A percentile compares a stretch with the other conserved stretches of the same genome.
These are phyloP conservation scores for Callipepla squamata DNA, from an alignment of 2,113 vertebrate species.

Conservation along the genomic window DNA sequence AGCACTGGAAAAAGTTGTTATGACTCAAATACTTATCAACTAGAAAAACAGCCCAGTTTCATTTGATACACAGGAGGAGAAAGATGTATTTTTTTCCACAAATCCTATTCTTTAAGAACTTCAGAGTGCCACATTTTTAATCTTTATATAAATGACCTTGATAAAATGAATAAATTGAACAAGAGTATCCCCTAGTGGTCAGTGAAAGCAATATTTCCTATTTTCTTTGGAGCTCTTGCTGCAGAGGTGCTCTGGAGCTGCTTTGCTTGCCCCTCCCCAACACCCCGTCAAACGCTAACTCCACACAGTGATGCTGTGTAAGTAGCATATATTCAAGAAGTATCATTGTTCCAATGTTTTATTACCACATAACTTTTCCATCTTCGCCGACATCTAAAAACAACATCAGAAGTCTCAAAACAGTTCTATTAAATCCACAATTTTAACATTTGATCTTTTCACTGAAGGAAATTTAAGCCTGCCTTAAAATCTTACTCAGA, in stretches of 20 bases:
- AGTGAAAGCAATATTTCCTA: neutral
- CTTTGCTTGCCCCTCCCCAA: neutral
- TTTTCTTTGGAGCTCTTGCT: neutral
- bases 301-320: neutral
- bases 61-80: neutral
- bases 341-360: neutral
- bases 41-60: neutral
- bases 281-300: neutral
- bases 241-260: neutral
- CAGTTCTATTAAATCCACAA: neutral
- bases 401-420: neutral
- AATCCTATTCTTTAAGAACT: conserved; percentile 37
- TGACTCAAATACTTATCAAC: conserved; percentile 34
- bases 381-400: neutral
- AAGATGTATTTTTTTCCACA: neutral
- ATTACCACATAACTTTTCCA: neutral
- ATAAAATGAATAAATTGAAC: conserved; percentile 69
- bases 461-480: neutral
- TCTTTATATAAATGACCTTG: conserved; percentile 74
- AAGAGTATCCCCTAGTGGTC: conserved; percentile 74
- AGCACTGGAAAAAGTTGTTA: conserved; percentile 23
- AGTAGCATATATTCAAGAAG: neutral
- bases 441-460: neutral
- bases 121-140: conserved; percentile 52
- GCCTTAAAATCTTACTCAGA: neutral